These are phyloP conservation scores for Choristoneura rosaceana DNA, from an alignment of 2,888 invertebrate species.

Conservation along the genomic window DNA sequence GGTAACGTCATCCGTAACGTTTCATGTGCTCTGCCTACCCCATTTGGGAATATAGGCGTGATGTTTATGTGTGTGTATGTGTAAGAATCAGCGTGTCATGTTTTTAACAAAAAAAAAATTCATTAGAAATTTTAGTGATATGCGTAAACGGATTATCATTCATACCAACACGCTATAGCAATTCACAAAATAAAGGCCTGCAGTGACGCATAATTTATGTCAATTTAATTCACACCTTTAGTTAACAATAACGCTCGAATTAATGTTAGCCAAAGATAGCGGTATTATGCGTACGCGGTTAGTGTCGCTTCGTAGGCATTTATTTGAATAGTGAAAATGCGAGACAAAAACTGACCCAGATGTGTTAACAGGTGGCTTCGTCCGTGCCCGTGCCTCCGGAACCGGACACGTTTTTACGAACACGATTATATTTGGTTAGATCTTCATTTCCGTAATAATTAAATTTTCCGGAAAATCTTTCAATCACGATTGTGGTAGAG, in stretches of 20 bases:
- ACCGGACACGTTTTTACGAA: constrained; percentile 63
- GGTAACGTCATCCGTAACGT: too few relatives aligned
- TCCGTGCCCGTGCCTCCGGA: constrained; percentile 57
- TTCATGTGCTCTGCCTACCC: too few relatives aligned
- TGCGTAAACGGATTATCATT: too few relatives aligned
- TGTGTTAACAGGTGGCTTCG: constrained; percentile 67
- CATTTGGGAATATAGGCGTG: too few relatives aligned
- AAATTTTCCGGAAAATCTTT: constrained; percentile 36
- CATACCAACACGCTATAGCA: not conserved
- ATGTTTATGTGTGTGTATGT: too few relatives aligned
- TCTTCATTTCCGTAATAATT: constrained; percentile 27
- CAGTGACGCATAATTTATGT: not conserved
- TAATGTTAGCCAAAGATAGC: constrained; percentile 39
- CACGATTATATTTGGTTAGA: constrained; percentile 50
- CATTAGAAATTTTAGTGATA: not conserved
- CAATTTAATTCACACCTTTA: not conserved
- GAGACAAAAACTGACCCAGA: constrained; percentile 72
- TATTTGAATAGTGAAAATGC: constrained; percentile 75
- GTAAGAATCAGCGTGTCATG: too few relatives aligned
- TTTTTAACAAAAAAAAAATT: not conserved
- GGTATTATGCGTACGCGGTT: constrained; percentile 53
- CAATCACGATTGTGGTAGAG: constrained; percentile 12
- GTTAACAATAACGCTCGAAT: not conserved
- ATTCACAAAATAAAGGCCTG: not conserved
- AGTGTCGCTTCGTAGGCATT: constrained; percentile 54